Conservation (phyloP, 2,888 invertebrate species). For the Xylota segnis region DNA sequence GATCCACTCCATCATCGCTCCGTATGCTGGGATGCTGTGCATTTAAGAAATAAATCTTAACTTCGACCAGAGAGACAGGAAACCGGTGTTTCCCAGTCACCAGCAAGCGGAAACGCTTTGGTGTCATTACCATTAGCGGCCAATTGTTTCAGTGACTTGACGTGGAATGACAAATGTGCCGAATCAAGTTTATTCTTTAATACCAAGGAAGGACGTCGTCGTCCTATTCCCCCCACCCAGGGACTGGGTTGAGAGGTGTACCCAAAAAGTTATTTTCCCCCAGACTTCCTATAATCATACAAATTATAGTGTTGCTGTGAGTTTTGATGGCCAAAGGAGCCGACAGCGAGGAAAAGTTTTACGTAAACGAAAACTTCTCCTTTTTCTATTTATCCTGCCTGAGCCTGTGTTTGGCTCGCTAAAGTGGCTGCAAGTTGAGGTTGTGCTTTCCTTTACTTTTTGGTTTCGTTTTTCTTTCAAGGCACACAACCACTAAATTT, state of each 20-base stretch:
- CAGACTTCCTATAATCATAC: slow-evolving; percentile 59
- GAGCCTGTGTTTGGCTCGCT: slow-evolving; percentile 13
- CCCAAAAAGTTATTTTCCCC: slow-evolving; percentile 42
- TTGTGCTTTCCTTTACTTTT: slow-evolving; percentile 26
- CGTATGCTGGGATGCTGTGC: not conserved
- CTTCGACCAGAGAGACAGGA: not conserved
- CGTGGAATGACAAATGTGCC: slow-evolving; percentile 24
- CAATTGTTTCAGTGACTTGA: slow-evolving; percentile 38
- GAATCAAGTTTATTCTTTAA: slow-evolving; percentile 4
- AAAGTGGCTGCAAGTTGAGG: slow-evolving; percentile 40
- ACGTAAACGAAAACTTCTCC: slow-evolving; percentile 55
- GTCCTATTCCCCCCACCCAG: too few relatives aligned
- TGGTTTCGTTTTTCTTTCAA: slow-evolving; percentile 3
- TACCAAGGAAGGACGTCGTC: not conserved
- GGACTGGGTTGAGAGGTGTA: not conserved
- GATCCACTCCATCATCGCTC: not conserved
- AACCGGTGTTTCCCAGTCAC: not conserved
- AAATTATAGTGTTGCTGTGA: slow-evolving; percentile 41
- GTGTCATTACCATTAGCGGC: slow-evolving; percentile 40
- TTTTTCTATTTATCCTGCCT: slow-evolving; percentile 16
- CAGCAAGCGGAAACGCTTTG: slow-evolving; percentile 35
- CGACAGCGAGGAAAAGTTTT: slow-evolving; percentile 31
- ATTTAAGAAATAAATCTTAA: slow-evolving; percentile 7
- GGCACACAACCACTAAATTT: slow-evolving; percentile 27
- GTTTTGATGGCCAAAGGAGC: slow-evolving; percentile 29